Evolutionary conservation across 2,797 vertebrate species (phyloP), one percentile per base, ranked within the genome.

Genomic region (Myotis myotis): DNA sequence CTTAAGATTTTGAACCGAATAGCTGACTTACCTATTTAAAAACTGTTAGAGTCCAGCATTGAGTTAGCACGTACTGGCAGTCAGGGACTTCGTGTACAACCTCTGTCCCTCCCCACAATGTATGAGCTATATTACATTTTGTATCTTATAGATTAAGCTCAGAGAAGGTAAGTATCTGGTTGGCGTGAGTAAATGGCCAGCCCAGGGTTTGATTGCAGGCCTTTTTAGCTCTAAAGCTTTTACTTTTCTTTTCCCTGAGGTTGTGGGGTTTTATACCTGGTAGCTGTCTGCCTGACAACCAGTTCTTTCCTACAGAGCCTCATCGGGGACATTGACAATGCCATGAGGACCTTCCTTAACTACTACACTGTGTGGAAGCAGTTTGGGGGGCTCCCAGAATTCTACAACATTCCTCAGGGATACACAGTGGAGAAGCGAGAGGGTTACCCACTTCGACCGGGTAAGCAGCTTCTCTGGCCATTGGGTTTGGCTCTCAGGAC

Each of bases 341-440:
- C 99, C 25, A 99, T 99, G 97, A 98, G 99, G 97, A 99, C 99
- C 30, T 99, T 99, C 96, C 99, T 99, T 97, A 99, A 99, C 98
- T 99, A 99, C 95, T 99, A 99, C 97, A 99, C 99, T 0, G 99
- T 99, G 33, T 99, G 99, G 99, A 99, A 99, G 87, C 99, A 99
- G 98, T 99, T 99, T 97, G 99, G 99, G 84, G 99, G 99, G 0
- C 99, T 99, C 87, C 99, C 99, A 0, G 99, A 99, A 98, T 99
- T 99, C 95, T 99, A 99, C 98, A 99, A 99, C 98, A 99, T 99
- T 97, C 99, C 99, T 87, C 99, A 99, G 98, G 99, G 99, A 36
- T 99, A 99, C 96, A 99, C 99, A 0, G 99, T 99, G 97, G 99
- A 99, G 97, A 99, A 99, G 98, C 98, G 99, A 72, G 99, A 99